These are phyloP conservation scores for Musca vetustissima DNA, from an alignment of 1,140 invertebrate genomes.

Conservation along the genomic window DNA sequence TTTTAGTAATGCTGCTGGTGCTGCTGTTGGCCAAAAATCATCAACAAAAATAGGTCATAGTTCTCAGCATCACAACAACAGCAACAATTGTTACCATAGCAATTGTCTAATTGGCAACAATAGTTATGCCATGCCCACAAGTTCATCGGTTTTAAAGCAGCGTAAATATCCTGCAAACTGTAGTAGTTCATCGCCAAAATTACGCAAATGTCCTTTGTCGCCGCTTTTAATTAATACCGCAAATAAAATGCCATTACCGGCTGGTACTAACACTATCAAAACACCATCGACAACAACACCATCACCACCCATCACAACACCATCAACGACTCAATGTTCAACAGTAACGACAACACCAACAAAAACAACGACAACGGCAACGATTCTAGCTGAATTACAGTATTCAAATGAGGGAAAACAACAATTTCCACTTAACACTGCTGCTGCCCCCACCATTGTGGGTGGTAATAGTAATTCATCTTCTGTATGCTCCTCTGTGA, in stretches of 20 bases:
- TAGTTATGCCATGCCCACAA: conserved; percentile 35
- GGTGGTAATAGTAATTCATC: background rate
- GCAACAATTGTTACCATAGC: conserved; percentile 18
- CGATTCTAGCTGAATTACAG: too few species aligned
- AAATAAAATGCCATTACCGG: background rate
- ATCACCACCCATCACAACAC: conserved; percentile 25
- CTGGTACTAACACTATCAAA: background rate
- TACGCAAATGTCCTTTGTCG: conserved; percentile 45
- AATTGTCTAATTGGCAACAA: conserved; percentile 21
- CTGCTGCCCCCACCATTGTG: conserved; percentile 12
- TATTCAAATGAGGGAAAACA: conserved; percentile 3
- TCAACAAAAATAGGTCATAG: too few species aligned
- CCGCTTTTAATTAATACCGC: conserved; percentile 35
- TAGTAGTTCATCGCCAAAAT: conserved; percentile 35
- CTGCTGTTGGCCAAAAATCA: background rate
- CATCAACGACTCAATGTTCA: conserved; percentile 29
- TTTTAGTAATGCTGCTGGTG: background rate
- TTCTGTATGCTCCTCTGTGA: conserved; percentile 15
- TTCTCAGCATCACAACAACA: too few species aligned
- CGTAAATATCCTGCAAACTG: conserved; percentile 10
- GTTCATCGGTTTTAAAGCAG: conserved; percentile 26
- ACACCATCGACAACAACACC: conserved; percentile 17
- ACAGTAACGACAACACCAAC: conserved; percentile 8
- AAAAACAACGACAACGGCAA: background rate
- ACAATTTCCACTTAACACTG: background rate